Evolutionary conservation across 2,888 invertebrate genomes (phyloP).

Genomic region (Saturnia japonica): DNA sequence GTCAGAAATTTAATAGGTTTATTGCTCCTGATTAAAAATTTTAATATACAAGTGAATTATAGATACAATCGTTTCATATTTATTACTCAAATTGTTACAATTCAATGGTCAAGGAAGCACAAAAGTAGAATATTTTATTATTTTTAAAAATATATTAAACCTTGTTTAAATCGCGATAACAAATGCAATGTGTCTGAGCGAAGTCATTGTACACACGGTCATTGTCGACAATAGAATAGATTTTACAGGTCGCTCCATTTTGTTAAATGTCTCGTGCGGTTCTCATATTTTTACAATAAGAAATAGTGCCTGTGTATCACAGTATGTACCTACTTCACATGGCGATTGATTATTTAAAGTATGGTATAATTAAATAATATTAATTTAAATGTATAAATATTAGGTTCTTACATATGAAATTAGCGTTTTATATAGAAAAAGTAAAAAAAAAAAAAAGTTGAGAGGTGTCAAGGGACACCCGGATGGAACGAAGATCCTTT

Average conservation of each 20-base stretch:
- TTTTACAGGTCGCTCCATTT: background rate
- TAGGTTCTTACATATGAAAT: too few relatives aligned
- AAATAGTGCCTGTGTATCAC: too few relatives aligned
- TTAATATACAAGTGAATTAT: background rate
- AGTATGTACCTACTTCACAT: too few relatives aligned
- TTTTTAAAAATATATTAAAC: background rate
- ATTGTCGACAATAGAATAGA: background rate
- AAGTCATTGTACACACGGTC: background rate
- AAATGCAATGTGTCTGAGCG: background rate
- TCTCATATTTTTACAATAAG: background rate
- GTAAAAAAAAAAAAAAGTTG: too few relatives aligned
- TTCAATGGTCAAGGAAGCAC: background rate
- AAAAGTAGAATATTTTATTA: background rate
- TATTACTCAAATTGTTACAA: slow-evolving; percentile 3
- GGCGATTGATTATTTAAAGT: too few relatives aligned
- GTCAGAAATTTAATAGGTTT: background rate
- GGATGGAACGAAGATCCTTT: too few relatives aligned
- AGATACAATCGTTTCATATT: background rate
- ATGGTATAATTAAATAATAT: too few relatives aligned
- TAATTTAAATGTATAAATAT: background rate
- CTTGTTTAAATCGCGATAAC: background rate
- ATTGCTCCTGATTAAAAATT: background rate
- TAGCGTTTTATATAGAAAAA: too few relatives aligned
- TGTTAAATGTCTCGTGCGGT: background rate
- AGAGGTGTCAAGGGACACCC: too few relatives aligned